These are phyloP conservation scores for Cyphomyrus discorhynchus DNA, from an alignment of 2,113 vertebrate genomes.

Conservation along the genomic window DNA sequence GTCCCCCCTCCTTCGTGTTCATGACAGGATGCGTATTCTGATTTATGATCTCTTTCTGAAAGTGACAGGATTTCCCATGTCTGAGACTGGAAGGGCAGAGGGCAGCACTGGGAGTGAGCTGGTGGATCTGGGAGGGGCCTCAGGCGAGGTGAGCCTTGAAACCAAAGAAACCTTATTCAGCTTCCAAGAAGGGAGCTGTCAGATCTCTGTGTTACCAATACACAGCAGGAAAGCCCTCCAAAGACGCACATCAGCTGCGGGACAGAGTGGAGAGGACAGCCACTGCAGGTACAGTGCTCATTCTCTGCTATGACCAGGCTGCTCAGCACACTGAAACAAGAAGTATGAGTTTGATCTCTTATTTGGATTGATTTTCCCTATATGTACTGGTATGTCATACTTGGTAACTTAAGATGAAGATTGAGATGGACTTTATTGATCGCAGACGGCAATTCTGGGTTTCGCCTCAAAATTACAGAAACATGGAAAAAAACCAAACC, in stretches of 20 bases:
- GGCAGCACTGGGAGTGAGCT: neutral
- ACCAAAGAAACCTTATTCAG: neutral
- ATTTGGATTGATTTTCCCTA: neutral
- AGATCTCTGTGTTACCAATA: neutral
- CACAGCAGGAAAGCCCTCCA: neutral
- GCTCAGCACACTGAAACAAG: neutral
- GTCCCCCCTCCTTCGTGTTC: neutral
- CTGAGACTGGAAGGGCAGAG: neutral
- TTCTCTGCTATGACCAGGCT: neutral
- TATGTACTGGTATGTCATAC: neutral
- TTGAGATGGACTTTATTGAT: neutral
- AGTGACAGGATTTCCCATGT: neutral
- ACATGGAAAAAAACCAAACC: neutral
- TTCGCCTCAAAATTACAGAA: neutral
- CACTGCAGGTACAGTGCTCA: neutral
- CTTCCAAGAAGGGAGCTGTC: neutral
- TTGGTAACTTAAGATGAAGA: neutral
- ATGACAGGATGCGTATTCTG: neutral
- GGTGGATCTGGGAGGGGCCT: neutral
- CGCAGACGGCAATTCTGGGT: neutral
- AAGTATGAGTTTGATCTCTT: neutral
- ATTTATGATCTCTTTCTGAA: neutral
- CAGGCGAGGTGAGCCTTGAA: neutral
- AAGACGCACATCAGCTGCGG: neutral
- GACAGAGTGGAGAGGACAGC: neutral